phyloP scores from a whole-genome alignment of 1,140 invertebrate species.

The Orchestia grillus region DNA sequence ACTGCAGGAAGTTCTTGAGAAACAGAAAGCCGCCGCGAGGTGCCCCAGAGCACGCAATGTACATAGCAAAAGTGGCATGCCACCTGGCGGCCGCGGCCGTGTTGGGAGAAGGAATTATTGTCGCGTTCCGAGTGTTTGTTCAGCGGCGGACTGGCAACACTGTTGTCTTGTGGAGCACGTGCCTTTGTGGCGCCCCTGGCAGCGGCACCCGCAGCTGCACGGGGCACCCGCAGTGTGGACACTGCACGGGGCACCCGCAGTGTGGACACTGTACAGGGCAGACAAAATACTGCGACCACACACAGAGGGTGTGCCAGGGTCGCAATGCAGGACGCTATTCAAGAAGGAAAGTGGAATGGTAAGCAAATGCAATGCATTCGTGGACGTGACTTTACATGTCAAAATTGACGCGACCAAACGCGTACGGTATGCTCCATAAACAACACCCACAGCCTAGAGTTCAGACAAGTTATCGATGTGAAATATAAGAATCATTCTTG shows the following conservation, averaged over 20 bases:
- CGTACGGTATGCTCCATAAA: neutral
- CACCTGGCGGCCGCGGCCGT: neutral
- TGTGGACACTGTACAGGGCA: neutral
- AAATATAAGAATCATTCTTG: too few relatives aligned
- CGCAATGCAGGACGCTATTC: neutral
- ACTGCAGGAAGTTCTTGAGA: neutral
- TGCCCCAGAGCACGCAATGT: neutral
- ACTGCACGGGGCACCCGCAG: neutral
- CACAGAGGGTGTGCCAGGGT: too few relatives aligned
- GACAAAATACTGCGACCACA: too few relatives aligned
- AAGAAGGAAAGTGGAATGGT: neutral
- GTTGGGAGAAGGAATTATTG: constrained; percentile 7
- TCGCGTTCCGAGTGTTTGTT: neutral
- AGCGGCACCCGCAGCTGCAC: too few relatives aligned
- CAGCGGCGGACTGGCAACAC: neutral
- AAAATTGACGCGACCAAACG: neutral
- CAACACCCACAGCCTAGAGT: neutral
- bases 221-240: too few relatives aligned
- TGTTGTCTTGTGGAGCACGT: neutral
- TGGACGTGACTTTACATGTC: neutral
- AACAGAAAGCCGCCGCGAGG: neutral
- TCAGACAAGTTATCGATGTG: too few relatives aligned
- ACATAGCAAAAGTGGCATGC: neutral
- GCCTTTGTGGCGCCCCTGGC: neutral
- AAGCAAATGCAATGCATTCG: neutral